Percentiles rank a stretch among this genome's conserved stretches.
phyloP scores from a whole-genome alignment of 2,797 vertebrate genomes.

The Pantherophis vulpinus region DNA sequence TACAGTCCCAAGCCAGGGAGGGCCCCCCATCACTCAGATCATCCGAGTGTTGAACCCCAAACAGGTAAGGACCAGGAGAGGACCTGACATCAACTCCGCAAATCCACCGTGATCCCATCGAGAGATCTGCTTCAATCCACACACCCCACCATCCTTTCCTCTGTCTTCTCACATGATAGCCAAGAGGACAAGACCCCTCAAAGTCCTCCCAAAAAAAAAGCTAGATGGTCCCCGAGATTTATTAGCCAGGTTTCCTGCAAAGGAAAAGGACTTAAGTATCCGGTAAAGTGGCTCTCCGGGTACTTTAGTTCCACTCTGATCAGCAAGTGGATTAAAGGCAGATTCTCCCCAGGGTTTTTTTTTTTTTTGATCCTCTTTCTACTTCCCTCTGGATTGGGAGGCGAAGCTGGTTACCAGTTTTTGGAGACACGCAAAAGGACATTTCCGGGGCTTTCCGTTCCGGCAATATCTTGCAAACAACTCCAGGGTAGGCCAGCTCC shows the following conservation, averaged over 20 bases:
- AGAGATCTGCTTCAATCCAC: no score
- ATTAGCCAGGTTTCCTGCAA: background rate
- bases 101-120: background rate
- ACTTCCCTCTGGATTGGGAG: background rate
- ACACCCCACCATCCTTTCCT: background rate
- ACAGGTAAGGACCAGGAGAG: background rate
- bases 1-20: background rate
- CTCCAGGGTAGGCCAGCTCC: no score
- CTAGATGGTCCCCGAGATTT: background rate
- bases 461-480: no score
- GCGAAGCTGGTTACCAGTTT: background rate
- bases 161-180: background rate
- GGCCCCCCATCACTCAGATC: background rate
- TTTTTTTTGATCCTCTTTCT: background rate
- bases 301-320: background rate
- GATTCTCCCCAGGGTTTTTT: background rate
- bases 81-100: background rate
- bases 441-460: no score
- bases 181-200: background rate
- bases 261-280: background rate
- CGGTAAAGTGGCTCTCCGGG: background rate
- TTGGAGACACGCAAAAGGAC: no score
- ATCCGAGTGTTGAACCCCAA: conserved; percentile 16
- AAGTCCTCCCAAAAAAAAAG: background rate
- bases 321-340: background rate